Evolutionary conservation across 2,888 invertebrate species (phyloP), one percentile per base, ranked within the genome.

Genomic region (Abscondita cerata): DNA sequence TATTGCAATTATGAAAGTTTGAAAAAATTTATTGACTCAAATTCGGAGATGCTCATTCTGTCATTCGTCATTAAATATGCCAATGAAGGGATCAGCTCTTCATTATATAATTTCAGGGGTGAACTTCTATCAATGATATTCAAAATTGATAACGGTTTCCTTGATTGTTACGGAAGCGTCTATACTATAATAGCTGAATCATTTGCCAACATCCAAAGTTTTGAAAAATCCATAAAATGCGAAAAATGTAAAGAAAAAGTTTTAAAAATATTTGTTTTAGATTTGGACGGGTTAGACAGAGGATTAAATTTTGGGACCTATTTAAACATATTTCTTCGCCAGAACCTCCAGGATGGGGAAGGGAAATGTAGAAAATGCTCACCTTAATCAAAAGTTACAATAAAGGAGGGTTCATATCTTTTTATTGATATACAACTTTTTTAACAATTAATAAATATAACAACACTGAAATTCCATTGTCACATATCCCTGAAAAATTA

Each of bases 41-140:
- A 46, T 25, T 46, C 46, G 46, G 46, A 46, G 19, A 20, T 46
- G 19, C 19, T 46, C 11, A 11, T 46, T 18, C 25, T 46, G 18
- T 46, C 46, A 46, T 46, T 46, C 46, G 46, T 46, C 46, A 46
- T 46, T 46, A 46, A 46, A 46, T 46, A 46, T 46, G 46, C 46
- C 19, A 46, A 46, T 46, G 46, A 46, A 46, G 46, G 18, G 46
- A 46, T 46, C 46, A 18, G 46, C 46, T 46, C 46, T 46, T 46
- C 5, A 41, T 41, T 20, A 25, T 46, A 46, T 25, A 46, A 46
- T 25, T 46, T 25, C 19, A 46, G 19, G 25, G 46, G 19, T 46
- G 46, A 46, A 46, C 16, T 18, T 20, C 25, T 46, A 18, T 46
- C 46, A 46, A 46, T 16, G 46, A 46, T 46, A 19, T 46, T 20